phyloP scores from a whole-genome alignment of 2,888 invertebrate genomes.

The Yponomeuta malinellus region DNA sequence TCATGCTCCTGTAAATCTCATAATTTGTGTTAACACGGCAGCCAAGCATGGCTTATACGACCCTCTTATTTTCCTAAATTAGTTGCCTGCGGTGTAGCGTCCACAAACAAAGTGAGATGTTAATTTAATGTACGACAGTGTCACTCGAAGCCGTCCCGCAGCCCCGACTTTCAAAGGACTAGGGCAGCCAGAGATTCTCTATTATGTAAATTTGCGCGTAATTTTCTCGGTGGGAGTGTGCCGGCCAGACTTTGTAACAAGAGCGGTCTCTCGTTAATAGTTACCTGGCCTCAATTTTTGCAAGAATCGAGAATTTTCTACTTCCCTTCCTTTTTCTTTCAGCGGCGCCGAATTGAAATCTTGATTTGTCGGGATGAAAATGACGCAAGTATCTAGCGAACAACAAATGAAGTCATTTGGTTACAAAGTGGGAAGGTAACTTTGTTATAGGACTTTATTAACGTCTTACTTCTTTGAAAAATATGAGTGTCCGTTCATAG shows the following conservation, averaged over 20 bases:
- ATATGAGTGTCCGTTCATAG: background rate
- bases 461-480: background rate
- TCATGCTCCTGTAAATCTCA: conserved; percentile 3
- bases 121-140: conserved; percentile 69
- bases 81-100: conserved; percentile 46
- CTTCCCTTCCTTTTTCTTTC: background rate
- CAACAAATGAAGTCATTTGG: background rate
- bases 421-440: background rate
- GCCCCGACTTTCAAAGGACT: conserved; percentile 67
- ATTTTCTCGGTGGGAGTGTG: conserved; percentile 62
- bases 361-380: background rate
- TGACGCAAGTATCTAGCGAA: background rate
- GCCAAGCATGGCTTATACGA: conserved; percentile 25
- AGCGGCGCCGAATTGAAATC: conserved; percentile 8
- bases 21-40: conserved; percentile 7
- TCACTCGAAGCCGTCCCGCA: conserved; percentile 57
- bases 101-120: conserved; percentile 68
- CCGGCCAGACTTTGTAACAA: conserved; percentile 65
- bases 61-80: conserved; percentile 53
- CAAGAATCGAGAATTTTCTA: conserved; percentile 32
- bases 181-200: conserved; percentile 70
- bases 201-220: conserved; percentile 73
- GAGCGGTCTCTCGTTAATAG: conserved; percentile 63
- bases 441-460: background rate
- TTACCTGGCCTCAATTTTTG: conserved; percentile 52